Base-by-base conservation (phyloP, 2,113 vertebrate genomes). In the Microcebus murinus region DNA sequence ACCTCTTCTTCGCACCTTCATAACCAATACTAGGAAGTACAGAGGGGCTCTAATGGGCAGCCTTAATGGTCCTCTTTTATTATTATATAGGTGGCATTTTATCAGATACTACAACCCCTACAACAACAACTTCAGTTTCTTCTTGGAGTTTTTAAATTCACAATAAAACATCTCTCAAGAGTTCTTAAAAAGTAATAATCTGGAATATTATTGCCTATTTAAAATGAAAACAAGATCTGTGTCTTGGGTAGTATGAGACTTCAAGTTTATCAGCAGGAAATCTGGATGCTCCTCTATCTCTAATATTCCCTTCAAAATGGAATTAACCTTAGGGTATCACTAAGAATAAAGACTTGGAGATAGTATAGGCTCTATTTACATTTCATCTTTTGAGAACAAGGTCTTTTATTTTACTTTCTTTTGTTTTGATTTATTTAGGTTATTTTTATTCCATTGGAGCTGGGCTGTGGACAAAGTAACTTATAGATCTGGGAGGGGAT, bases 401-500 rank as follows among this genome's bases (percentile, higher is more conserved):
- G 31, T 79, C 1, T 63, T 94, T 93, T n/a, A 48, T 81, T 80
- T 92, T 80, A 79, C 3, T 92, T 86, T 50, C 48, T 48, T 74
- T 68, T 93, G 25, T 79, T 82, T 81, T 95, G n/a, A 93, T 91
- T 86, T 93, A 95, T 65, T 61, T 87, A 15, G 31, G 68, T 59
- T 88, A 63, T 79, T 97, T 97, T 93, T 83, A 68, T 93, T 89
- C 34, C 55, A 9, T 31, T 57, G 39, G 13, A 87, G 10, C 36
- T 70, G 45, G 23, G 12, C 21, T 91, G 2, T 74, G 11, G 45
- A 76, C 45, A 90, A 87, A 81, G 27, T 81, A 39, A 48, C 67
- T 27, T 74, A 6, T 7, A 55, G 12, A 88, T 79, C 76, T 82
- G 80, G 59, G 34, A 92, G 29, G 29, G 20, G 11, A 59, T 67